Evolutionary conservation across 2,888 invertebrate genomes (phyloP).

Genomic region (Mactromeris polynyma): DNA sequence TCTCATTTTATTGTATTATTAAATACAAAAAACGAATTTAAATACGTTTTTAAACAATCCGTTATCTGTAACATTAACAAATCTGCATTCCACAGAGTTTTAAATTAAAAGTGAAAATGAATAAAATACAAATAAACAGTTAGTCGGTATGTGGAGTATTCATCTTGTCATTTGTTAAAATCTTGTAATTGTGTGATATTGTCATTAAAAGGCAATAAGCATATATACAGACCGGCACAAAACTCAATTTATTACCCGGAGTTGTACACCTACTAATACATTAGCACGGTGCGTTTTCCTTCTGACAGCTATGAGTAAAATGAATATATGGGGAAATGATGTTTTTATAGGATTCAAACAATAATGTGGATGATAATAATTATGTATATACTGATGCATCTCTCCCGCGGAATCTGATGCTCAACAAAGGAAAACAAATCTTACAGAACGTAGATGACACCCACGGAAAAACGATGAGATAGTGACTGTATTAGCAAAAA

Average conservation of each 20-base stretch:
- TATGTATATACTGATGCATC: too few relatives aligned
- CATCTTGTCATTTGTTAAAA: neutral
- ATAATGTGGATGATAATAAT: too few relatives aligned
- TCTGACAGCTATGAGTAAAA: too few relatives aligned
- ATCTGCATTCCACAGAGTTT: neutral
- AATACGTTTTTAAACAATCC: neutral
- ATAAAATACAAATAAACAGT: slow-evolving; percentile 1
- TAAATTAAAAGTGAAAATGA: neutral
- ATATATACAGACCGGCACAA: neutral
- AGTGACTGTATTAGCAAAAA: too few relatives aligned
- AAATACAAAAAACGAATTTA: neutral
- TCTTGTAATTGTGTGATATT: neutral
- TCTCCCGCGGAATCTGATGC: too few relatives aligned
- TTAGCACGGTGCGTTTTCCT: too few relatives aligned
- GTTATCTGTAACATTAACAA: neutral
- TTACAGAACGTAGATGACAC: too few relatives aligned
- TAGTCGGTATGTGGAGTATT: neutral
- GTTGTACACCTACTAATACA: neutral
- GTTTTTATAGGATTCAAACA: too few relatives aligned
- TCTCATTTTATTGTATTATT: neutral
- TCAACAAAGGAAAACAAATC: too few relatives aligned
- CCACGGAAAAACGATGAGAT: too few relatives aligned
- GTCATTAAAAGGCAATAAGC: neutral
- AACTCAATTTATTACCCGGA: neutral
- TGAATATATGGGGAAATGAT: too few relatives aligned